phyloP scores from a whole-genome alignment of 37 sponge, comb jelly and placozoan species.

The Eunapius fragilis region DNA sequence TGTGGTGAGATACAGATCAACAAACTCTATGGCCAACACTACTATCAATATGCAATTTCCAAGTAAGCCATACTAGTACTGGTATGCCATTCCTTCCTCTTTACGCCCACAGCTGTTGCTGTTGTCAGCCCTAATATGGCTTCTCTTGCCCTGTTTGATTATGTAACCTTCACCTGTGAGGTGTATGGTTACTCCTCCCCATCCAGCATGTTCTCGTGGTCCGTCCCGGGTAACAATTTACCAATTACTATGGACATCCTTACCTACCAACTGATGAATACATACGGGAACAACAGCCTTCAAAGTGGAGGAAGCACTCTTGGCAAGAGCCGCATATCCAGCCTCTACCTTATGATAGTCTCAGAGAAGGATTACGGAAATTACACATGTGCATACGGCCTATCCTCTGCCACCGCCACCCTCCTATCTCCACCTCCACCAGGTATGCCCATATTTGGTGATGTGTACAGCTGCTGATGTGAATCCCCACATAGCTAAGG shows the following conservation, averaged over 20 bases:
- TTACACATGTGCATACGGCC: background rate
- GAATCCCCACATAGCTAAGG: too few species aligned
- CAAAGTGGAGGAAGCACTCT: constrained; percentile 19
- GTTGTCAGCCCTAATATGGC: too few species aligned
- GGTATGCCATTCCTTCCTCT: too few species aligned
- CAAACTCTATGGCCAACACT: background rate
- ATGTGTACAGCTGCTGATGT: too few species aligned
- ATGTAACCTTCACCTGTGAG: constrained; percentile 12
- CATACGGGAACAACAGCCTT: background rate
- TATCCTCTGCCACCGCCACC: background rate
- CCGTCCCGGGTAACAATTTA: background rate
- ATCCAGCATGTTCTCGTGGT: background rate
- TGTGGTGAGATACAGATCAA: background rate
- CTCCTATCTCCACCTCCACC: background rate
- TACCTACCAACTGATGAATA: background rate
- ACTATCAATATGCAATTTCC: background rate
- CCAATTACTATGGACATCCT: background rate
- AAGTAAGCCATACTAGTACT: background rate
- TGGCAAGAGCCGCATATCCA: background rate
- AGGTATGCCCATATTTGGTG: too few species aligned
- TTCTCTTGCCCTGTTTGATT: background rate
- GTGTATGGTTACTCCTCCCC: constrained; percentile 37
- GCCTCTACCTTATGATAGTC: background rate
- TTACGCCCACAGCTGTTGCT: too few species aligned
- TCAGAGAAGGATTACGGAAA: background rate